Evolutionary conservation across 2,113 vertebrate species (phyloP).

Genomic region (Plecturocebus donacophilus): DNA sequence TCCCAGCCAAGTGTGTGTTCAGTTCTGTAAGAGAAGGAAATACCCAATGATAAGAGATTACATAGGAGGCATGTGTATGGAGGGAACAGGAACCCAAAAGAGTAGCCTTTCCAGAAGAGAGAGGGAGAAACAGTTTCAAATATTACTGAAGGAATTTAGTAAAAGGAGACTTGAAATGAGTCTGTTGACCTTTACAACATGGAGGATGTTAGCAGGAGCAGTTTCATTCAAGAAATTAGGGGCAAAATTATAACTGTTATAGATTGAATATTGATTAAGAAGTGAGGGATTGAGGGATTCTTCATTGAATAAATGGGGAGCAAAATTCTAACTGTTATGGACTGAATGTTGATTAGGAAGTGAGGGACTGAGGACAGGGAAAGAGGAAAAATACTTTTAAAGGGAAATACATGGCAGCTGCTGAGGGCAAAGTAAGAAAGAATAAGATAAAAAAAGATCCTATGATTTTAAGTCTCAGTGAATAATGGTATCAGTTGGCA

Average conservation of each 20-base stretch:
- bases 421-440: background rate
- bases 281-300: background rate
- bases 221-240: background rate
- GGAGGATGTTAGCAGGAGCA: background rate
- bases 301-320: background rate
- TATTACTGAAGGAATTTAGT: background rate
- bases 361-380: background rate
- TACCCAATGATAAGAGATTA: background rate
- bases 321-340: background rate
- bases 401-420: background rate
- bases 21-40: background rate
- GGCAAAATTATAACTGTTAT: background rate
- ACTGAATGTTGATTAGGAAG: background rate
- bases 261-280: background rate
- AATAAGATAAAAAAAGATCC: background rate
- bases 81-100: background rate
- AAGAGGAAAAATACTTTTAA: background rate
- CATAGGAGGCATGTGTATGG: background rate
- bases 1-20: background rate
- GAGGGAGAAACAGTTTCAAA: background rate
- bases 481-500: background rate
- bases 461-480: background rate
- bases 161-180: background rate
- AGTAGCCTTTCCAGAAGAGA: background rate
- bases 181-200: background rate